Evolutionary conservation across 2,797 vertebrate species (phyloP), one percentile per base, ranked within the genome.

Genomic region (Geotrypetes seraphini): DNA sequence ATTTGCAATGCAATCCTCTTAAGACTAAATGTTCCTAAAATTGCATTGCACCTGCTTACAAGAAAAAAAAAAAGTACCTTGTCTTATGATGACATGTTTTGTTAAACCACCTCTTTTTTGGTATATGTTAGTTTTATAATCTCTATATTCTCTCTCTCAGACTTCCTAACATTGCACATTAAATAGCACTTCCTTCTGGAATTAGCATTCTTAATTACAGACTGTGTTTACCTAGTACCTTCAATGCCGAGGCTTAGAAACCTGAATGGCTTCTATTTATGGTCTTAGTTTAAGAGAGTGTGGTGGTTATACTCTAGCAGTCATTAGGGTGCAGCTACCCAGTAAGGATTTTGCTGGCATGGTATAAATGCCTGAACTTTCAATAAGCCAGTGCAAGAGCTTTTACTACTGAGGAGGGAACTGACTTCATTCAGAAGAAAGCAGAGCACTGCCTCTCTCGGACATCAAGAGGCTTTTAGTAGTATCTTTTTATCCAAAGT

Each of bases 31-130:
- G 54, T 57, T 69, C 49, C 43, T 56, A 28, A 66, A 68, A 57
- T 39, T 31, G 32, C 0, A 3, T 20, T 63, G 63, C 76, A 82
- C 78, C 70, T 82, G 75, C 45, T 75, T 28, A 35, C 23, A 36
- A 62, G 56, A 62, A 64, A 64, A n/a, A 64, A n/a, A n/a, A n/a
- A n/a, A 67, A 60, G 36, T 25, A 54, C 59, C 49, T 68, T 57
- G 44, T 57, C 43, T 48, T 31, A 42, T 10, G 47, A 47, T 25
- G 22, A 39, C 6, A 37, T 38, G 35, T 39, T 69, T 57, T 37
- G 34, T 46, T 50, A 52, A 51, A 52, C 48, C 8, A 11, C 9
- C 19, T 10, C 16, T 10, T 17, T n/a, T 25, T n/a, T n/a, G n/a
- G n/a, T n/a, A 36, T 57, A 63, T 64, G 26, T 63, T 43, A 50